Evolutionary conservation across 1,140 invertebrate species (phyloP).

Genomic region (Zaprionus inermis): DNA sequence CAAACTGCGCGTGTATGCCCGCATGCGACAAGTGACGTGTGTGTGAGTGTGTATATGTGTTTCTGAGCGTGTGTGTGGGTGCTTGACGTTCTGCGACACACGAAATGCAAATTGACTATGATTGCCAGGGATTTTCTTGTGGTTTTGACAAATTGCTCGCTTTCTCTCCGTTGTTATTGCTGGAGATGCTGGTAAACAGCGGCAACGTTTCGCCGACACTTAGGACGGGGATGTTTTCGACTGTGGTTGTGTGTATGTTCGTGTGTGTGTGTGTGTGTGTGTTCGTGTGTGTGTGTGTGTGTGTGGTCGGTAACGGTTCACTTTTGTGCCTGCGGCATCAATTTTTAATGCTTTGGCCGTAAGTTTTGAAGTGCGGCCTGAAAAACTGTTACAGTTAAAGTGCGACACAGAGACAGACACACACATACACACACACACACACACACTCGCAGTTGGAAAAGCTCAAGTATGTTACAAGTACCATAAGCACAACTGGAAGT

Average conservation of each 20-base stretch:
- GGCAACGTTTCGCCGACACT: slow-evolving; percentile 61
- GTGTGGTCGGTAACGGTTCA: slow-evolving; percentile 15
- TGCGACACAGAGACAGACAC: background rate
- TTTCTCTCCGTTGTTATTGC: slow-evolving; percentile 58
- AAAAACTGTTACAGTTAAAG: background rate
- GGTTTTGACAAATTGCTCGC: slow-evolving; percentile 70
- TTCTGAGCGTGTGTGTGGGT: background rate
- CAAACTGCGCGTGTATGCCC: background rate
- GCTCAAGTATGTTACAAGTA: background rate
- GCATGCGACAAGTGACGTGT: background rate
- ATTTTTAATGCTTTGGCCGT: slow-evolving; percentile 59
- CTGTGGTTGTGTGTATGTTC: too few relatives aligned
- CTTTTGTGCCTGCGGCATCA: slow-evolving; percentile 60
- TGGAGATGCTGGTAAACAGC: slow-evolving; percentile 52
- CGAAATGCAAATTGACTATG: slow-evolving; percentile 71
- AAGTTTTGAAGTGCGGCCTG: slow-evolving; percentile 27
- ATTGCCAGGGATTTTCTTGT: slow-evolving; percentile 58
- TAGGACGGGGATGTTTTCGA: slow-evolving; percentile 9
- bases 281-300: too few relatives aligned
- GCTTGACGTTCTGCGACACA: slow-evolving; percentile 12
- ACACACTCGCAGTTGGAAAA: background rate
- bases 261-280: too few relatives aligned
- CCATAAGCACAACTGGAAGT: too few relatives aligned
- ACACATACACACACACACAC: background rate
- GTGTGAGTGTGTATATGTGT: slow-evolving; percentile 2